A percentile compares a stretch with the other conserved stretches of the same genome.
These are phyloP conservation scores for Typhlichthys subterraneus DNA, from an alignment of 2,797 vertebrate genomes.

Conservation along the genomic window DNA sequence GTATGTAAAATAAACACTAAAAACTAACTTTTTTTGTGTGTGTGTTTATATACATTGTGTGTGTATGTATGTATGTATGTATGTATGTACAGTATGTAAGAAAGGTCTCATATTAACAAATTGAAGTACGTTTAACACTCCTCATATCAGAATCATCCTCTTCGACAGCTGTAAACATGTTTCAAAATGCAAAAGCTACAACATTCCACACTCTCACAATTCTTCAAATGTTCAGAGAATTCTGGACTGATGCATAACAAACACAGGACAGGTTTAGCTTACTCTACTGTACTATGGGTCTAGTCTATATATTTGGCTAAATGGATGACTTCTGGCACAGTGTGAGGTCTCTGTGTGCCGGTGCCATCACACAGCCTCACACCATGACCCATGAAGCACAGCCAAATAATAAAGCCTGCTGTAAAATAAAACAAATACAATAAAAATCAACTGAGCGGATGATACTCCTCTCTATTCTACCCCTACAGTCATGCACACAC, in stretches of 20 bases:
- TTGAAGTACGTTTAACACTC: too few species aligned
- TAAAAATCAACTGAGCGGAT: not conserved
- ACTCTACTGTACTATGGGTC: not conserved
- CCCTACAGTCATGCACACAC: slow-evolving; percentile 16
- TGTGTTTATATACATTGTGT: too few species aligned
- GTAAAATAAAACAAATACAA: slow-evolving; percentile 5
- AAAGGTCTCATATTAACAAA: not conserved
- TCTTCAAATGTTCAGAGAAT: too few species aligned
- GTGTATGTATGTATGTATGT: too few species aligned
- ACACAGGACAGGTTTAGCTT: not conserved
- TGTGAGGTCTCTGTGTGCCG: slow-evolving; percentile 3
- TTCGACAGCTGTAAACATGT: not conserved
- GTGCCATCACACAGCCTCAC: slow-evolving; percentile 25
- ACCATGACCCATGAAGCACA: slow-evolving; percentile 14
- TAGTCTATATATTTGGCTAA: not conserved
- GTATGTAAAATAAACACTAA: slow-evolving; percentile 4
- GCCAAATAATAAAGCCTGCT: slow-evolving; percentile 18
- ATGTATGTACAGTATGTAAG: not conserved
- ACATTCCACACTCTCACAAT: too few species aligned
- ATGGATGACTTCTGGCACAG: slow-evolving; percentile 19
- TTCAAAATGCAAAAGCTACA: not conserved
- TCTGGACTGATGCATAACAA: not conserved
- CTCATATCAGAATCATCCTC: not conserved
- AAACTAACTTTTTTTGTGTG: too few species aligned
- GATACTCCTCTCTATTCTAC: not conserved